A percentile compares a stretch with the other conserved stretches of the same genome.
Evolutionary conservation across 2,113 vertebrate species (phyloP).

Genomic region (Cygnus atratus): DNA sequence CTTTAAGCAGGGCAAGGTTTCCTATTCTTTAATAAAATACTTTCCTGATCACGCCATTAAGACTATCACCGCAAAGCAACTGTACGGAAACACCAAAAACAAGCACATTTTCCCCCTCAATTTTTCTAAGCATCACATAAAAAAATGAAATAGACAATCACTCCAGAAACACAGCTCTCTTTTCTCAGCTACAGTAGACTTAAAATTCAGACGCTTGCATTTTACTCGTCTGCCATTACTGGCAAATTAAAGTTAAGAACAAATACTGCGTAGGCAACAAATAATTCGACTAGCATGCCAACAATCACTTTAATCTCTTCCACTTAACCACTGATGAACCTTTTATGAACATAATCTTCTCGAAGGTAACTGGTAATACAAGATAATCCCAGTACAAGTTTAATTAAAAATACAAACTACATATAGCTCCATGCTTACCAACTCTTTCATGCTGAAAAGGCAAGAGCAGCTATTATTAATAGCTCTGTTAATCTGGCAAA

Average conservation of each 20-base stretch:
- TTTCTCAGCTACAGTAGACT: background rate
- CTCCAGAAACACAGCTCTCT: background rate
- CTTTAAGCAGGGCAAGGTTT: background rate
- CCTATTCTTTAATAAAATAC: background rate
- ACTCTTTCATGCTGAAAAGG: constrained; percentile 33
- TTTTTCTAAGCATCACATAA: background rate
- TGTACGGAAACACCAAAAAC: background rate
- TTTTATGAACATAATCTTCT: constrained; percentile 65
- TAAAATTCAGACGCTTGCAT: constrained; percentile 1
- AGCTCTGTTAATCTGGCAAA: constrained; percentile 60
- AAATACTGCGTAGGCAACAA: constrained; percentile 42
- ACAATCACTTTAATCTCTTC: constrained; percentile 63
- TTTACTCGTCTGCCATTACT: constrained; percentile 42
- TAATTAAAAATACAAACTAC: constrained; percentile 68
- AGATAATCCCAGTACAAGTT: constrained; percentile 67
- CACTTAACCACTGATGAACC: constrained; percentile 59
- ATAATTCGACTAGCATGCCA: constrained; percentile 37
- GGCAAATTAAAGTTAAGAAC: constrained; percentile 48
- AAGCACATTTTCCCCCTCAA: background rate
- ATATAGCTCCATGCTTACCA: constrained; percentile 38
- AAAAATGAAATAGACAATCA: background rate
- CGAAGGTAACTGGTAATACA: constrained; percentile 55
- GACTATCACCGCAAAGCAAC: background rate
- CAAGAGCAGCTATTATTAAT: constrained; percentile 49
- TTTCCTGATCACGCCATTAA: background rate